These are phyloP conservation scores for Pachymerium ferrugineum DNA, from an alignment of 2,888 invertebrate species.

Conservation along the genomic window DNA sequence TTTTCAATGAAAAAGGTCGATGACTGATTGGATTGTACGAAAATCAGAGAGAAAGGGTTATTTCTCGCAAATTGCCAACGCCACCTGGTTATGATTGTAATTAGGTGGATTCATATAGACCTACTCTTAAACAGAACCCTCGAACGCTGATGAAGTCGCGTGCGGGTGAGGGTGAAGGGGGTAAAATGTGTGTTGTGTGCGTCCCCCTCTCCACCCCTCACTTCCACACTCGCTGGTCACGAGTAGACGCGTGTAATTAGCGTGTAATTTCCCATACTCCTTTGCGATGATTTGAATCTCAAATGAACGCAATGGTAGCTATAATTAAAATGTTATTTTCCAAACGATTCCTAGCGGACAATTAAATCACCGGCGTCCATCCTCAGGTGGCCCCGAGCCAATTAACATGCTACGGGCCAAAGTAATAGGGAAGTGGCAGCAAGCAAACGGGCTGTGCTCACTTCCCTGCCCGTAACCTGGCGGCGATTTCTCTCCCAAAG, in stretches of 20 bases:
- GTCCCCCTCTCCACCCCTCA: not conserved
- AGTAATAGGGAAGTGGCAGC: not conserved
- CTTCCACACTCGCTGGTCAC: not conserved
- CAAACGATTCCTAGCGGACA: slow-evolving; percentile 7
- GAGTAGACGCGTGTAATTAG: slow-evolving; percentile 13
- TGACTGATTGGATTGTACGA: no score
- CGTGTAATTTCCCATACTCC: slow-evolving; percentile 9
- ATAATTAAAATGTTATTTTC: slow-evolving; percentile 13
- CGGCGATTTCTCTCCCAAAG: not conserved
- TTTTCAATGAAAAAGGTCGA: no score
- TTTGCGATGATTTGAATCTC: slow-evolving; percentile 7
- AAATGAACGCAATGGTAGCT: slow-evolving; percentile 4
- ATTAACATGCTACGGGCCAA: not conserved
- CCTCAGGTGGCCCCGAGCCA: slow-evolving; percentile 4
- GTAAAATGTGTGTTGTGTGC: not conserved
- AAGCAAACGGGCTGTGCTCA: not conserved
- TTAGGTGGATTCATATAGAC: not conserved
- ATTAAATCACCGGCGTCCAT: not conserved
- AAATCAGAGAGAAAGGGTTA: no score
- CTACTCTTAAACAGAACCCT: not conserved
- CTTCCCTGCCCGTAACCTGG: not conserved
- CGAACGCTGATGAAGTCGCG: not conserved
- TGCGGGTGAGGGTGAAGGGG: not conserved
- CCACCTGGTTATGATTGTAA: slow-evolving; percentile 12
- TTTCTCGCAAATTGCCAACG: not conserved